These are phyloP conservation scores for Callyntrura guangdongensis DNA, from an alignment of 2,888 invertebrate genomes.

Conservation along the genomic window DNA sequence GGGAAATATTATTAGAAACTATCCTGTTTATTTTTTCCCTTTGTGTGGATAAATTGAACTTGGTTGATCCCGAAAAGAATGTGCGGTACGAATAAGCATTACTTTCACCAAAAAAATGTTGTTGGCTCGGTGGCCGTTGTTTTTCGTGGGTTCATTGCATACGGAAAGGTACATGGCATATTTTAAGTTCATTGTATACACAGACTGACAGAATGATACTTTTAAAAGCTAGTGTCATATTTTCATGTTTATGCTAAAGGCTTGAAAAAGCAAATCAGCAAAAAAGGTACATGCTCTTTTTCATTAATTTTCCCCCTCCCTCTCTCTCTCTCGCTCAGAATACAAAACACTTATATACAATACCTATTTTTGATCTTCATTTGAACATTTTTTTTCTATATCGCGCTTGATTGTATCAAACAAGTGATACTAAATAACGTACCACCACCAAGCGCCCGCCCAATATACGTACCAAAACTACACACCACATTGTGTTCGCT, in stretches of 20 bases:
- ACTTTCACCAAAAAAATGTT: constrained; percentile 94
- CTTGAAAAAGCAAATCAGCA: background rate
- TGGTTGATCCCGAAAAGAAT: background rate
- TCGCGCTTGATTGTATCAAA: background rate
- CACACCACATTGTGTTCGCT: too few relatives aligned
- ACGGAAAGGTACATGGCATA: background rate
- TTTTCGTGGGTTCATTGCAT: background rate
- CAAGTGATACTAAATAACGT: constrained; percentile 19
- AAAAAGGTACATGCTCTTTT: background rate
- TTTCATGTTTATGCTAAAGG: background rate
- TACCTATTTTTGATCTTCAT: too few relatives aligned
- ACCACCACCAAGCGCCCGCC: background rate
- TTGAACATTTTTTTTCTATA: background rate
- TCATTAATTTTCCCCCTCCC: background rate
- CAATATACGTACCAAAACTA: background rate
- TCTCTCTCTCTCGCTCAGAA: background rate
- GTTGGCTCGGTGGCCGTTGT: background rate
- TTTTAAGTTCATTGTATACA: too few relatives aligned
- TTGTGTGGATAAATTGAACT: background rate
- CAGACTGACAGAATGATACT: too few relatives aligned
- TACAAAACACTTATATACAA: background rate
- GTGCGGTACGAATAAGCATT: background rate
- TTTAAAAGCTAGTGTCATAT: background rate
- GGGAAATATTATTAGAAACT: background rate
- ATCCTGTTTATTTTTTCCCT: background rate